Evolutionary conservation across 2,113 vertebrate genomes (phyloP).

Genomic region (Calidris pugnax): DNA sequence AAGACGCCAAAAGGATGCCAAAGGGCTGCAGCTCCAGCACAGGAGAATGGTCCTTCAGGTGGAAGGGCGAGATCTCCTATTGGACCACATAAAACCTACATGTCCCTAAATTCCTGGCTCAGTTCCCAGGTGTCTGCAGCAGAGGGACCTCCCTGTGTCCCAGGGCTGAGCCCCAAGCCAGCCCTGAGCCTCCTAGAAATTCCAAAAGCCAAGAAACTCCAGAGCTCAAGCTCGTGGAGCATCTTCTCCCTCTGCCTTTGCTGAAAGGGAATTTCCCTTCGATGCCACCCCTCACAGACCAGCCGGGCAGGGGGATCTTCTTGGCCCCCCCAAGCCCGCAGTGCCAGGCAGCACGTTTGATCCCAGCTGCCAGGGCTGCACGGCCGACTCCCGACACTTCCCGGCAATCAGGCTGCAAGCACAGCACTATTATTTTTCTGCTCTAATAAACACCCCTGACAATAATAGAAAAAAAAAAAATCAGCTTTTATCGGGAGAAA

Average conservation of each 20-base stretch:
- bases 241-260: not conserved
- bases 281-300: not conserved
- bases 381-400: not conserved
- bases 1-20: not conserved
- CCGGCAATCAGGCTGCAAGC: slow-evolving; percentile 9
- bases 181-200: not conserved
- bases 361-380: not conserved
- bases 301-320: not conserved
- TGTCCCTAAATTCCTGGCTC: not conserved
- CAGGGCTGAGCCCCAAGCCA: rapidly evolving
- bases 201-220: not conserved
- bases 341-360: not conserved
- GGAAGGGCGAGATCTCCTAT: not conserved
- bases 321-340: rapidly evolving
- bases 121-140: not conserved
- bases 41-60: rapidly evolving
- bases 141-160: not conserved
- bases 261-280: not conserved
- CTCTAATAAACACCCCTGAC: slow-evolving; percentile 53
- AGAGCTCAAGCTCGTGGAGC: not conserved
- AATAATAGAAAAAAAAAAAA: not conserved
- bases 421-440: not conserved
- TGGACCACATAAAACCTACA: not conserved
- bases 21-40: not conserved
- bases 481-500: slow-evolving; percentile 14